phyloP scores from a whole-genome alignment of 2,797 vertebrate species.

The Pangasius macronema region DNA sequence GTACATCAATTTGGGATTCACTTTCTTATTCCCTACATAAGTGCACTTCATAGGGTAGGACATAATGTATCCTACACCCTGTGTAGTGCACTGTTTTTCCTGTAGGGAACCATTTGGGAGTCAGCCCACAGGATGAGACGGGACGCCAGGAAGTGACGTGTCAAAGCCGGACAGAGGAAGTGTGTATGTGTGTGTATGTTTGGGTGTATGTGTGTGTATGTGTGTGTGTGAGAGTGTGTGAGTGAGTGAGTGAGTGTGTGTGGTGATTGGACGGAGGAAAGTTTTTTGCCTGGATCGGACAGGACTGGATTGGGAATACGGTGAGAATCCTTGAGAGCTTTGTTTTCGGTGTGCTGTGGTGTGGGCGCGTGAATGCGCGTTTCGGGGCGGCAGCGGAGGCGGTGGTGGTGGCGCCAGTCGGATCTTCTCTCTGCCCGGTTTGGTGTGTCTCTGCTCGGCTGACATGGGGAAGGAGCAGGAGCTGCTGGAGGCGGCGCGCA shows the following conservation, averaged over 20 bases:
- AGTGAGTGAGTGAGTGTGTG: constrained; percentile 37
- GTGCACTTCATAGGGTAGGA: neutral
- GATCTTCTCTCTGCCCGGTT: constrained; percentile 43
- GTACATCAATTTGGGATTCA: neutral
- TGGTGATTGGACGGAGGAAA: constrained; percentile 49
- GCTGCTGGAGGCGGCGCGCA: constrained; percentile 94
- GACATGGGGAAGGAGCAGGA: constrained; percentile 98
- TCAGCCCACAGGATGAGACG: neutral
- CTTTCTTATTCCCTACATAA: neutral
- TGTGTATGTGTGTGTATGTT: constrained; percentile 68
- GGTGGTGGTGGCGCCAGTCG: constrained; percentile 42
- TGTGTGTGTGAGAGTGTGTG: constrained; percentile 59
- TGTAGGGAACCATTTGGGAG: neutral
- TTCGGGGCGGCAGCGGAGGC: constrained; percentile 11
- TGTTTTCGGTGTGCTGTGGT: constrained; percentile 54
- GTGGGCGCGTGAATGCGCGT: constrained; percentile 34
- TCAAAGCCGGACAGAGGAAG: constrained; percentile 74
- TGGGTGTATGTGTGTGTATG: constrained; percentile 62
- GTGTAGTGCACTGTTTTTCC: constrained; percentile 6
- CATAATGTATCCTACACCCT: too few relatives aligned
- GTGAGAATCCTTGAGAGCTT: constrained; percentile 24
- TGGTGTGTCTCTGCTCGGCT: constrained; percentile 53
- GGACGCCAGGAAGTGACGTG: constrained; percentile 73
- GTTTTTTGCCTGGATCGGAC: constrained; percentile 54
- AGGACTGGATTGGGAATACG: constrained; percentile 49